Evolutionary conservation across 2,113 vertebrate species (phyloP).

Genomic region (Hippocampus zosterae): DNA sequence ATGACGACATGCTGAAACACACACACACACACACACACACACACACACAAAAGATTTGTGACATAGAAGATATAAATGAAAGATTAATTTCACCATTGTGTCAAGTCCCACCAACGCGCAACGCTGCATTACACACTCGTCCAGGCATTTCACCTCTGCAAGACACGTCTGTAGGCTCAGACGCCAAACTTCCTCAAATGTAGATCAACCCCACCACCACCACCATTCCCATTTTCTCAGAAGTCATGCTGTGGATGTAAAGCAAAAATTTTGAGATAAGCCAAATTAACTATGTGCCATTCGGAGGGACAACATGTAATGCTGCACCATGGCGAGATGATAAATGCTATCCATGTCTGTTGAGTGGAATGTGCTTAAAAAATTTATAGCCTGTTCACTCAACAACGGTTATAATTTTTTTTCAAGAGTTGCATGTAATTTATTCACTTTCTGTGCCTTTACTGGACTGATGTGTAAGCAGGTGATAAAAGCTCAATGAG

Average conservation of each 20-base stretch:
- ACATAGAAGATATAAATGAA: conserved; percentile 16
- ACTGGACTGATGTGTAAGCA: conserved; percentile 19
- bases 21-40: no score
- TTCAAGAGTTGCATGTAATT: background rate
- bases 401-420: background rate
- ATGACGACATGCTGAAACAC: background rate
- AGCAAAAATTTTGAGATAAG: conserved; percentile 50
- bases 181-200: conserved; percentile 37
- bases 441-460: conserved; percentile 9
- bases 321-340: conserved; percentile 34
- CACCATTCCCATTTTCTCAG: conserved; percentile 11
- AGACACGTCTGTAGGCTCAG: conserved; percentile 33
- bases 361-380: background rate
- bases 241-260: conserved; percentile 39
- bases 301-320: conserved; percentile 46
- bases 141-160: conserved; percentile 16
- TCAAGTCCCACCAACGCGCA: conserved; percentile 23
- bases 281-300: conserved; percentile 60
- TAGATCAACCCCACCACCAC: conserved; percentile 22
- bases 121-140: conserved; percentile 24
- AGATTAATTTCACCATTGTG: conserved; percentile 26
- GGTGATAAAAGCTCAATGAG: conserved; percentile 28
- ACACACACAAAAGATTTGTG: background rate
- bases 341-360: conserved; percentile 13
- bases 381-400: background rate